Percentiles rank a stretch among this genome's conserved stretches.
These are phyloP conservation scores for Syndactyla subalaris DNA, from an alignment of 2,797 vertebrate genomes.

Conservation along the genomic window DNA sequence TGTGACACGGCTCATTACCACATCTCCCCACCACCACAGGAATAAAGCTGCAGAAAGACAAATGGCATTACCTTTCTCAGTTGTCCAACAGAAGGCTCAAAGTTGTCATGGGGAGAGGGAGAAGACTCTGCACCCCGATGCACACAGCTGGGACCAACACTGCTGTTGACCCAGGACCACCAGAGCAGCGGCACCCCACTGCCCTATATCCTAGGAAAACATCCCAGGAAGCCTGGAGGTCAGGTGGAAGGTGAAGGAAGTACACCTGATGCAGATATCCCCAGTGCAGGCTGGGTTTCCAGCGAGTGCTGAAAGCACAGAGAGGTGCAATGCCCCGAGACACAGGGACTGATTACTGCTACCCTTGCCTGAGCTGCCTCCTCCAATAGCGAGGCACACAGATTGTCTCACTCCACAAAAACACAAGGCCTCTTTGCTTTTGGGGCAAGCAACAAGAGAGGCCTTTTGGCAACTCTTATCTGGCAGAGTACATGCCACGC, in stretches of 20 bases:
- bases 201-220: neutral
- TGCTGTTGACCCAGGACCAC: neutral
- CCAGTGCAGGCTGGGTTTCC: neutral
- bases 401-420: neutral
- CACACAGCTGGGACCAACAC: neutral
- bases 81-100: neutral
- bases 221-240: neutral
- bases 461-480: neutral
- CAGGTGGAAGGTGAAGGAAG: neutral
- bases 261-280: neutral
- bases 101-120: fast-evolving
- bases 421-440: neutral
- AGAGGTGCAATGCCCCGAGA: neutral
- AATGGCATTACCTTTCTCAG: neutral
- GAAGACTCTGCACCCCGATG: neutral
- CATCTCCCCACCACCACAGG: neutral
- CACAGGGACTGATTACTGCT: neutral
- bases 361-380: neutral
- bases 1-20: fast-evolving
- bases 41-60: neutral
- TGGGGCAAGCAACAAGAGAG: neutral
- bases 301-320: neutral
- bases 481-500: neutral
- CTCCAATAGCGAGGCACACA: neutral
- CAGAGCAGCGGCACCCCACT: fast-evolving